Percentiles rank a stretch among this genome's conserved stretches.
Conservation (phyloP, 1,140 invertebrate genomes). For the Penaeus vannamei region DNA sequence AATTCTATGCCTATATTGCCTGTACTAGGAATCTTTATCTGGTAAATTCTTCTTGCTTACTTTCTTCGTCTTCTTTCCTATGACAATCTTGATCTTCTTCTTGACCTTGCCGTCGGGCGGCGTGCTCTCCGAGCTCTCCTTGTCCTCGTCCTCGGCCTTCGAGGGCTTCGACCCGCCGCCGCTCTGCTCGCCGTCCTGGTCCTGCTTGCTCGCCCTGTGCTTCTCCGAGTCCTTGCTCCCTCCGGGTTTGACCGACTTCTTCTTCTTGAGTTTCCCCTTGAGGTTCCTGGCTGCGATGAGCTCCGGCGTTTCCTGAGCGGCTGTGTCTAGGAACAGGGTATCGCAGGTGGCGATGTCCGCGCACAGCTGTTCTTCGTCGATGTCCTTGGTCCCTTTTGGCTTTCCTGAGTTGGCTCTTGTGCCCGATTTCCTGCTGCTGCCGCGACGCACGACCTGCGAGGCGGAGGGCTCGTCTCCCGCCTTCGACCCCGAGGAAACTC, state of each 20-base stretch:
- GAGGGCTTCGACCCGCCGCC: neutral
- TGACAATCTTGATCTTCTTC: slow-evolving; percentile 67
- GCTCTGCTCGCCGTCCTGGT: neutral
- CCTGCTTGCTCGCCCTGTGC: neutral
- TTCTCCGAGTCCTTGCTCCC: slow-evolving; percentile 37
- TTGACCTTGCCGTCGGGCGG: slow-evolving; percentile 55
- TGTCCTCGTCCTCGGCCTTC: neutral
- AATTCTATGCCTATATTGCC: neutral
- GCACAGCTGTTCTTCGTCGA: slow-evolving; percentile 60
- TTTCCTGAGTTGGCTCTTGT: neutral
- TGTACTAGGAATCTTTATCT: slow-evolving; percentile 31
- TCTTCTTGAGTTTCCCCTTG: slow-evolving; percentile 66
- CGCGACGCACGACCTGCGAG: neutral
- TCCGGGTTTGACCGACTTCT: slow-evolving; percentile 48
- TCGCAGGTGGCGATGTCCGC: slow-evolving; percentile 66
- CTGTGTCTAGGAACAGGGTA: slow-evolving; percentile 66
- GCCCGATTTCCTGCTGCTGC: slow-evolving; percentile 34
- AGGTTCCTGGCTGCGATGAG: slow-evolving; percentile 64
- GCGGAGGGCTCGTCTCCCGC: neutral
- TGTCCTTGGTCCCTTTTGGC: neutral
- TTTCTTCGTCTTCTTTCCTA: slow-evolving; percentile 65
- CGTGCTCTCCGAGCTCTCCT: slow-evolving; percentile 32
- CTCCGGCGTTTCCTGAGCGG: slow-evolving; percentile 65
- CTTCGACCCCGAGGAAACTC: neutral
- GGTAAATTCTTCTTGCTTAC: slow-evolving; percentile 51